Evolutionary conservation across 2,113 vertebrate genomes (phyloP).

Genomic region (Taxidea taxus): DNA sequence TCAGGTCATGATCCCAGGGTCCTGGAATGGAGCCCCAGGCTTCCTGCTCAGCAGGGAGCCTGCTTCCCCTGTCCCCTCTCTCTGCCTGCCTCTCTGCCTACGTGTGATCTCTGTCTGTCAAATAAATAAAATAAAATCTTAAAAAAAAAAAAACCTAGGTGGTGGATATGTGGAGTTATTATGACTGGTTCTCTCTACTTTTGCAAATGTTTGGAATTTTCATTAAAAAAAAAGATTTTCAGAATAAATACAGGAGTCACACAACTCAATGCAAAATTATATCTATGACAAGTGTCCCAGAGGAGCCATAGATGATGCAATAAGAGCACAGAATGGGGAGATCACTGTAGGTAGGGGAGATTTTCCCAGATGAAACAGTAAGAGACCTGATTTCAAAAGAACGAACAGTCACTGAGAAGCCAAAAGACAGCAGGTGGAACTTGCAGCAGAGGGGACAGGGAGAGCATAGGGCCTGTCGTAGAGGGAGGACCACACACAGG

Average conservation of each 20-base stretch:
- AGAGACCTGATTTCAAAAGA: not conserved
- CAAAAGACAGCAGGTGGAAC: not conserved
- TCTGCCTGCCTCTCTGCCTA: too few relatives aligned
- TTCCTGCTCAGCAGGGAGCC: too few relatives aligned
- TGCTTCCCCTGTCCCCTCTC: too few relatives aligned
- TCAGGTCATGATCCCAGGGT: too few relatives aligned
- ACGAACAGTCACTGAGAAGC: not conserved
- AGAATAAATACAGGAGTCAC: not conserved
- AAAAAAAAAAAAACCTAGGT: not conserved
- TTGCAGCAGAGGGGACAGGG: not conserved
- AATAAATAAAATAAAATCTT: too few relatives aligned
- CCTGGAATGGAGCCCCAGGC: too few relatives aligned
- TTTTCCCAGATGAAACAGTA: not conserved
- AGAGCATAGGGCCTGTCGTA: too few relatives aligned
- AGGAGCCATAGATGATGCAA: not conserved
- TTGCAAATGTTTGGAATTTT: not conserved
- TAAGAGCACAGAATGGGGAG: not conserved
- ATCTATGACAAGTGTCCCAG: not conserved
- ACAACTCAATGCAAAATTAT: not conserved
- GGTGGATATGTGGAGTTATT: not conserved
- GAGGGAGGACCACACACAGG: conserved; percentile 26
- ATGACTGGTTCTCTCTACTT: not conserved
- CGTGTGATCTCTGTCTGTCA: too few relatives aligned
- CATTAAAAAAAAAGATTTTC: not conserved
- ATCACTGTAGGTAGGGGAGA: not conserved